These are phyloP conservation scores for Xyrichtys novacula DNA, from an alignment of 2,797 vertebrate genomes.

Conservation along the genomic window DNA sequence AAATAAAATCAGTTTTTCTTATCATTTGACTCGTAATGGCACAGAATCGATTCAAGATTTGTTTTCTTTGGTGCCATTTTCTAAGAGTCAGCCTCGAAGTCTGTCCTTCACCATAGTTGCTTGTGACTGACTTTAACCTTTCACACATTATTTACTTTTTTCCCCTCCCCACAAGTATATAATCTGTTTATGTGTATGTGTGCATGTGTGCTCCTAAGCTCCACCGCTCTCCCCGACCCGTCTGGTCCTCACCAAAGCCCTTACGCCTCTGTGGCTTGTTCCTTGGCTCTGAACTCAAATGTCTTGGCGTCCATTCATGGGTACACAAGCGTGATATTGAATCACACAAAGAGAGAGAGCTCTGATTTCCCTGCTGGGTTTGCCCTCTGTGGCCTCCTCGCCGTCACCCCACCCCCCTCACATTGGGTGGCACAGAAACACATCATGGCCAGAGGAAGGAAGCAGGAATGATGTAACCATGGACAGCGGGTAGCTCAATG, in stretches of 20 bases:
- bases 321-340: constrained; percentile 80
- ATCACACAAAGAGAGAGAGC: constrained; percentile 75
- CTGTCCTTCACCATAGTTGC: not conserved
- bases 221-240: constrained; percentile 10
- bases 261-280: constrained; percentile 35
- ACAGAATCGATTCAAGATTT: not conserved
- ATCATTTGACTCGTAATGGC: not conserved
- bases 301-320: constrained; percentile 73
- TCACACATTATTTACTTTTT: constrained; percentile 1
- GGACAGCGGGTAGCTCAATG: constrained; percentile 9
- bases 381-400: constrained; percentile 61
- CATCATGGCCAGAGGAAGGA: constrained; percentile 59
- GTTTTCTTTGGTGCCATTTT: constrained; percentile 26
- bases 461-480: constrained; percentile 59
- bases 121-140: constrained; percentile 8
- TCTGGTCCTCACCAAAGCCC: constrained; percentile 42
- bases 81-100: constrained; percentile 16
- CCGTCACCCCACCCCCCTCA: constrained; percentile 39
- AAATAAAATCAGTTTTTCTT: constrained; percentile 14
- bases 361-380: constrained; percentile 75
- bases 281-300: constrained; percentile 65
- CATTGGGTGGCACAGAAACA: constrained; percentile 63
- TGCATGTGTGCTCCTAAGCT: constrained; percentile 12
- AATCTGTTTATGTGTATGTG: constrained; percentile 9
- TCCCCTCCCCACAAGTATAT: not conserved